Base-by-base conservation (phyloP, 2,797 vertebrate species). In the Lacerta bilineata region DNA sequence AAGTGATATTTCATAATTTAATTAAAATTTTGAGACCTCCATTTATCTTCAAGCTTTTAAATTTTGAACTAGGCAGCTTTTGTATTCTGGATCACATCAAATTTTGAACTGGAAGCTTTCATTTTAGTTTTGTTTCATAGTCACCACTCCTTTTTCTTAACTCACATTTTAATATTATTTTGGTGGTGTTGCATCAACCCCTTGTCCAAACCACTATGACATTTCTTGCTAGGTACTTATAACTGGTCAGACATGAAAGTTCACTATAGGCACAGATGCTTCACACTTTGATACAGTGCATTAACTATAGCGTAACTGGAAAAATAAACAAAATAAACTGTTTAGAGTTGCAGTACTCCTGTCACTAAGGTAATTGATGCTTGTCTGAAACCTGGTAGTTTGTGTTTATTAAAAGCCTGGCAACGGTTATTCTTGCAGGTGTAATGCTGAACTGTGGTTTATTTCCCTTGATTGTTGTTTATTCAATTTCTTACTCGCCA, bases 221-320 rank as follows among this genome's bases (percentile, higher is more conserved):
- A 71, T 74, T 74, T 61, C 36, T 74, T 74, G 71, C 33, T 36
- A 17, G 18, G 18, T 74, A 39, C 33, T 74, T 74, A 2, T 18
- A 74, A 36, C 33, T 41, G 36, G 18, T 39, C 36, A 75, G 33
- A 39, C 36, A 3, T 23, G 27, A 68, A 25, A 29, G 33, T 39
- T 75, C 72, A 7, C 36, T 39, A 18, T 18, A 76, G 36, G 0
- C 74, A 0, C 0, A 0, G 2, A 3, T n/a, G 25, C n/a, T 50
- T 83, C 59, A 84, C 89, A 1, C 23, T 81, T 89, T 71, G 33
- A 10, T 55, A 11, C 20, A 1, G 10, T 72, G 59, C 59, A 18
- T 61, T 61, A 61, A 20, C 59, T 20, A 61, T 17, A 61, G 18
- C 1, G 15, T 68, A 15, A 41, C 1, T 27, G 43, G 25, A 43